Percentiles rank a stretch among this genome's conserved stretches.
These are phyloP conservation scores for Agonopterix subpropinquella DNA, from an alignment of 2,888 invertebrate genomes.

Conservation along the genomic window DNA sequence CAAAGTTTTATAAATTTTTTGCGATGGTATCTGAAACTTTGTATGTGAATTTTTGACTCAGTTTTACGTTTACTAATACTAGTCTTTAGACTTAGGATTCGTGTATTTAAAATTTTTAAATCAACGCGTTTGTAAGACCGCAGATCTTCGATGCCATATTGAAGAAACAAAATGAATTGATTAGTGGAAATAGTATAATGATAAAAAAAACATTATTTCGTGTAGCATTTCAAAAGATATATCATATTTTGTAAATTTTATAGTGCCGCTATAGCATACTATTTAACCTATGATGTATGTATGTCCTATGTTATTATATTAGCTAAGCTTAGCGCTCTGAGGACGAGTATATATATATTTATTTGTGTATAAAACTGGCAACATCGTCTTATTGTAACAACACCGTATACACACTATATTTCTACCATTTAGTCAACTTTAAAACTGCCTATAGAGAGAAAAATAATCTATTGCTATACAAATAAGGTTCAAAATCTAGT, in stretches of 20 bases:
- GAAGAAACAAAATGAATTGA: conserved; percentile 50
- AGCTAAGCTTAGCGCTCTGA: conserved; percentile 71
- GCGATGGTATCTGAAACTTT: too few relatives aligned
- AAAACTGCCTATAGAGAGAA: too few relatives aligned
- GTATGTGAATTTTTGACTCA: not conserved
- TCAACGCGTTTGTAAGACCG: not conserved
- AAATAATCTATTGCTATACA: too few relatives aligned
- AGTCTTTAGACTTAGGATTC: not conserved
- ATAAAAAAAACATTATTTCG: conserved; percentile 60
- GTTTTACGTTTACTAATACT: not conserved
- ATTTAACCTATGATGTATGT: conserved; percentile 53
- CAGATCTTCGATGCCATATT: not conserved
- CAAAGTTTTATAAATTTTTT: too few relatives aligned
- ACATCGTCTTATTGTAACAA: too few relatives aligned
- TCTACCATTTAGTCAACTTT: too few relatives aligned
- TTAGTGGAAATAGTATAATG: conserved; percentile 53
- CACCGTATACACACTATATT: too few relatives aligned
- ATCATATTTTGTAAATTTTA: conserved; percentile 77
- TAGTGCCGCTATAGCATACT: conserved; percentile 70
- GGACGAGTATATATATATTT: conserved; percentile 43
- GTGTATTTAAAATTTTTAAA: conserved; percentile 1
- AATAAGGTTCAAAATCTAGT: too few relatives aligned
- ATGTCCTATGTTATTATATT: conserved; percentile 64
- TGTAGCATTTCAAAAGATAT: conserved; percentile 72
- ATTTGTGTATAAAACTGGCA: conserved; percentile 18